Evolutionary conservation across 2,888 invertebrate species (phyloP), one percentile per base, ranked within the genome.

Genomic region (Agrenia bidenticulata): DNA sequence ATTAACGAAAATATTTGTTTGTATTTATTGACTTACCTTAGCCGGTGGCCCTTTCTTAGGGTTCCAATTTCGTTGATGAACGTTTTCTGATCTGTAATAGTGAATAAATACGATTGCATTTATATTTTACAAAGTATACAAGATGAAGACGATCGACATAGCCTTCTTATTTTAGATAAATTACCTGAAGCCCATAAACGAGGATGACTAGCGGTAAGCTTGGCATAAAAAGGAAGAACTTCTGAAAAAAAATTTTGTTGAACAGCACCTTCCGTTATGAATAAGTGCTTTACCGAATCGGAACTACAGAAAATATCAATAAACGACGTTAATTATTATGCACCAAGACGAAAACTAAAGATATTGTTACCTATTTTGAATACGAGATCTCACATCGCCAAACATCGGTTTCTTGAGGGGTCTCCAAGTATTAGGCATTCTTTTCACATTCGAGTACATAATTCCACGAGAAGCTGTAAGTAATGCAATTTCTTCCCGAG

Each of bases 391-490:
- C 27, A 70, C 53, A 49, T 74, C 72, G 1, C 49, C 53, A 11
- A 66, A 67, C 27, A 69, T 37, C 0, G 74, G 74, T 55, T 74
- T 74, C 2, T 55, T 65, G 11, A 73, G 54, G 0, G 73, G 71
- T 53, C 64, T 64, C 66, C 67, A 74, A 1, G 49, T 42, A 2
- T 61, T 62, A 2, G 65, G 42, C 7, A 61, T 49, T n/a, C 53
- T 63, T 2, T 61, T 50, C 9, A 17, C 58, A 42, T 74, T 74
- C 4, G 67, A 55, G 62, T 70, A 69, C 72, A 74, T 74, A 2
- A 74, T 41, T 4, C 73, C 73, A 11, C 74, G 64, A 27, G 68
- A 59, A 2, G 70, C 63, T 17, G 70, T 59, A 26, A 69, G 69
- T 51, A 73, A 45, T 17, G 66, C 70, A 2, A 72, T 32, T 56